Evolutionary conservation across 1,140 invertebrate genomes (phyloP).

Genomic region (Homarus americanus): DNA sequence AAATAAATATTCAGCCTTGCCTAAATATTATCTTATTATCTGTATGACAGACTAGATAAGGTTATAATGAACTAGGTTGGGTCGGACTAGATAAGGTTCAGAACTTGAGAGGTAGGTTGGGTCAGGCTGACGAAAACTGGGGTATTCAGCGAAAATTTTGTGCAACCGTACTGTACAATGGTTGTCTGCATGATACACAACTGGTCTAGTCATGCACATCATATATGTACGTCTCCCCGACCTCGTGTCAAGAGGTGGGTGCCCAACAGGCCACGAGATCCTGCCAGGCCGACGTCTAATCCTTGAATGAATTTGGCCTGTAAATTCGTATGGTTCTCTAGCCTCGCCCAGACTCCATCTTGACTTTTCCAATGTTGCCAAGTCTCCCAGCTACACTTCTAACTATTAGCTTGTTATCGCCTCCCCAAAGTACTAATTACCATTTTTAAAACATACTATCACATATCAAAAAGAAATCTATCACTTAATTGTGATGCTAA

Average conservation of each 20-base stretch:
- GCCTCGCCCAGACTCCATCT: constrained; percentile 72
- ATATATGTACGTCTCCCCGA: too few species aligned
- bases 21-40: too few species aligned
- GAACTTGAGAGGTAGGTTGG: too few species aligned
- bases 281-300: background rate
- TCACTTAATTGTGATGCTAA: background rate
- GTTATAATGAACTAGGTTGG: too few species aligned
- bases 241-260: background rate
- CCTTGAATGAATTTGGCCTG: constrained; percentile 42
- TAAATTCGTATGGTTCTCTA: constrained; percentile 51
- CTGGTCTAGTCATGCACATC: too few species aligned
- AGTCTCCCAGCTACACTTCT: background rate
- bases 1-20: too few species aligned
- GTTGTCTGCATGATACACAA: too few species aligned
- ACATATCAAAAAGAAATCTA: background rate
- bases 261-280: background rate
- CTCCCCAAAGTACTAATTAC: background rate
- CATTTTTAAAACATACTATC: background rate
- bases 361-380: constrained; percentile 48
- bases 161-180: too few species aligned
- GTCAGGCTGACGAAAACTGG: too few species aligned
- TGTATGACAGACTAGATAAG: too few species aligned
- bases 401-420: background rate
- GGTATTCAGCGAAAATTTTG: too few species aligned
- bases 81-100: too few species aligned